These are phyloP conservation scores for Battus philenor DNA, from an alignment of 1,140 invertebrate genomes.

Conservation along the genomic window DNA sequence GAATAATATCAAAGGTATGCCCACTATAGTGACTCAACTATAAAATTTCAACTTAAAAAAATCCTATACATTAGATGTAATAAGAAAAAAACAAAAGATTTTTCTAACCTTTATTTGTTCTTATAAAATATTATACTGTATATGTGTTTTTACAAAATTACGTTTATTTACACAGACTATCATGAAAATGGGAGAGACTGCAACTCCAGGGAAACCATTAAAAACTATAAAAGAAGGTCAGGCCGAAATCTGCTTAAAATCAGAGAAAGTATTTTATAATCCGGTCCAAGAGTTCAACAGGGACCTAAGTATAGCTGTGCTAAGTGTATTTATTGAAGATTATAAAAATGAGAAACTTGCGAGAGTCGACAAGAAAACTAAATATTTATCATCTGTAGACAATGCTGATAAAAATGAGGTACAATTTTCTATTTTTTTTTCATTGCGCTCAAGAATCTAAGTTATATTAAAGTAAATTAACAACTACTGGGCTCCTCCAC, in stretches of 20 bases:
- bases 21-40: too few relatives aligned
- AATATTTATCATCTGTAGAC: constrained; percentile 22
- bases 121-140: too few relatives aligned
- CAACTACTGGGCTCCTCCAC: too few relatives aligned
- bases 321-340: constrained; percentile 77
- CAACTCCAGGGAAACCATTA: constrained; percentile 16
- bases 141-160: too few relatives aligned
- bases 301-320: constrained; percentile 88
- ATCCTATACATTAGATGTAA: too few relatives aligned
- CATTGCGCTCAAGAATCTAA: too few relatives aligned
- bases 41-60: too few relatives aligned
- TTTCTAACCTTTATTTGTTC: too few relatives aligned
- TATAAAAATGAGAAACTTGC: constrained; percentile 44
- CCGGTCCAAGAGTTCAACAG: constrained; percentile 98
- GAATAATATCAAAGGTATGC: too few relatives aligned
- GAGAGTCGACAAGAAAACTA: constrained; percentile 21
- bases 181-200: constrained; percentile 41
- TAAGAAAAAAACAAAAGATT: too few relatives aligned
- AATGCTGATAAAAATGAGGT: constrained; percentile 19
- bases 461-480: too few relatives aligned
- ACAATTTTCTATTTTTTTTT: background rate
- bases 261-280: constrained; percentile 95
- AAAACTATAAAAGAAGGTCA: constrained; percentile 80
- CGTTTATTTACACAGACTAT: constrained; percentile 31
- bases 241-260: constrained; percentile 81